Percentiles rank a stretch among this genome's conserved stretches.
These are phyloP conservation scores for Neosilurus mollespiculum DNA, from an alignment of 2,797 vertebrate species.

Conservation along the genomic window DNA sequence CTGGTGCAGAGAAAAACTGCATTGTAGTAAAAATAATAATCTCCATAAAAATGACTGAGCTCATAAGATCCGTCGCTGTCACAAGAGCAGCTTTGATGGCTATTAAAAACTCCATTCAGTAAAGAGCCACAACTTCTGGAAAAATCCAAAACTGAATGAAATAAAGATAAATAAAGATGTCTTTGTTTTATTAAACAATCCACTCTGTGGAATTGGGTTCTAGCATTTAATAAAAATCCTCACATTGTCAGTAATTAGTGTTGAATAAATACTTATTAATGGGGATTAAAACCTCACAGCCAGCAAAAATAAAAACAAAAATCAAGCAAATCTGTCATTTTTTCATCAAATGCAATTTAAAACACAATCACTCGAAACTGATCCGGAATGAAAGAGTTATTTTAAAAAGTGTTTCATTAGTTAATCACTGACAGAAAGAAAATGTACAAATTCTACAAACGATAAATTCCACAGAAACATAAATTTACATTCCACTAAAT, in stretches of 20 bases:
- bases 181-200: neutral
- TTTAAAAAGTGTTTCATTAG: neutral
- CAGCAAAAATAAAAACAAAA: neutral
- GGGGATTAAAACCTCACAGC: neutral
- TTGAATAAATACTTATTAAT: neutral
- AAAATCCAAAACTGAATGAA: neutral
- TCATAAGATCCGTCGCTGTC: neutral
- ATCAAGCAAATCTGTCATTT: neutral
- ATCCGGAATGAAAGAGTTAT: neutral
- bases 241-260: neutral
- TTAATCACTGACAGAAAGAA: neutral
- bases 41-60: neutral
- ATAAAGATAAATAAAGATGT: too few species aligned
- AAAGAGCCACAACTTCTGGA: too few species aligned
- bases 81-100: neutral
- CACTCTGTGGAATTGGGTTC: neutral
- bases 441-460: neutral
- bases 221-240: neutral
- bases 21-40: neutral
- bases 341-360: neutral
- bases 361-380: neutral
- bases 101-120: neutral
- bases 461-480: neutral
- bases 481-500: too few species aligned
- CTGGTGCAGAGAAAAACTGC: neutral